These are phyloP conservation scores for Panthera uncia DNA, from an alignment of 2,113 vertebrate genomes.

Conservation along the genomic window DNA sequence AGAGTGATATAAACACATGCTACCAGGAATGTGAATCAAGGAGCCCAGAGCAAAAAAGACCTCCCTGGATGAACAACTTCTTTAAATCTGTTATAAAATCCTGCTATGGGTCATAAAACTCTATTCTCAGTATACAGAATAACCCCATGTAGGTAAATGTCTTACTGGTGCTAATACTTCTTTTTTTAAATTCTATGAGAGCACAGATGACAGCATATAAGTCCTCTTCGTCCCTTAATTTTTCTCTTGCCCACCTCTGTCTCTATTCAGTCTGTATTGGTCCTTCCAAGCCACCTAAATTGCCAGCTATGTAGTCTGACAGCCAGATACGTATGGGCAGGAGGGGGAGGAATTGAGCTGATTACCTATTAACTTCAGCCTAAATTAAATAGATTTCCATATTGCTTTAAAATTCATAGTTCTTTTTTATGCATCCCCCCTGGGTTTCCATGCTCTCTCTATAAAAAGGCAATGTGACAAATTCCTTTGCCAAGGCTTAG, in stretches of 20 bases:
- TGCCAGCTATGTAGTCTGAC: neutral
- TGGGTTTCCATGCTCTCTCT: conserved; percentile 53
- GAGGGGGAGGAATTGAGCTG: conserved; percentile 39
- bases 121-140: conserved; percentile 59
- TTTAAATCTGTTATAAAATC: conserved; percentile 58
- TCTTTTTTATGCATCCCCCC: conserved; percentile 51
- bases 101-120: conserved; percentile 46
- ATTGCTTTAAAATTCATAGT: conserved; percentile 60
- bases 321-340: neutral
- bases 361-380: conserved; percentile 48
- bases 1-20: conserved; percentile 71
- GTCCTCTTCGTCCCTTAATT: neutral
- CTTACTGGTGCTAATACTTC: neutral
- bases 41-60: conserved; percentile 66
- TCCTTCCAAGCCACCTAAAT: neutral
- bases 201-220: neutral
- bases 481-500: conserved; percentile 62
- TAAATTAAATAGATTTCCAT: conserved; percentile 55
- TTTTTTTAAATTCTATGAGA: neutral
- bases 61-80: conserved; percentile 57
- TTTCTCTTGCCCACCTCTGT: neutral
- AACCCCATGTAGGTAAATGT: conserved; percentile 34
- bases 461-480: conserved; percentile 71
- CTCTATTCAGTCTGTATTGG: neutral
- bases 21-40: conserved; percentile 71